These are phyloP conservation scores for Coilia nasus DNA, from an alignment of 2,797 vertebrate species.

Conservation along the genomic window DNA sequence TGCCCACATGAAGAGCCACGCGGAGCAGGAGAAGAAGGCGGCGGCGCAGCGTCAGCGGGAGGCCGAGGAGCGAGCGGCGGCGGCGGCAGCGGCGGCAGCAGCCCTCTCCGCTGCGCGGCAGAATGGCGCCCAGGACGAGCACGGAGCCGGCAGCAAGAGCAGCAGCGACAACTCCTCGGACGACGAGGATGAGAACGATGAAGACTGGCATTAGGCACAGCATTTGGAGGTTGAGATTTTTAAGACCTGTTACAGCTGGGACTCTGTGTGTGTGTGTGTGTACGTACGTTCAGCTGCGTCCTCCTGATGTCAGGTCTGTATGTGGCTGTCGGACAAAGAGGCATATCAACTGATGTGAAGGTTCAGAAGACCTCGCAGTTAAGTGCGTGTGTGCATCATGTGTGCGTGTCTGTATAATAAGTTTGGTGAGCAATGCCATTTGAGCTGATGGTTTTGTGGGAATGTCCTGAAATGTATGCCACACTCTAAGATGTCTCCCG, in stretches of 20 bases:
- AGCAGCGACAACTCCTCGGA: constrained; percentile 77
- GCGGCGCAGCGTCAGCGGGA: constrained; percentile 84
- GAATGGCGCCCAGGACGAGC: constrained; percentile 67
- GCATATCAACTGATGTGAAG: no score
- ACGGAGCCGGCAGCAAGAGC: constrained; percentile 62
- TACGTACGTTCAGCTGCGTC: background rate
- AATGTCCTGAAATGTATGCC: background rate
- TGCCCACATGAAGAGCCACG: constrained; percentile 98
- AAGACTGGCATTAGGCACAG: constrained; percentile 72
- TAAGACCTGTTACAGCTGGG: no score
- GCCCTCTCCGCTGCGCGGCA: constrained; percentile 69
- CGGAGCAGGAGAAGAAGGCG: constrained; percentile 97
- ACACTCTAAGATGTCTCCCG: background rate
- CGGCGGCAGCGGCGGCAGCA: constrained; percentile 57
- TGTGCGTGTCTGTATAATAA: no score
- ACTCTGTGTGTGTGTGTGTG: background rate
- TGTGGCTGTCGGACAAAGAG: background rate
- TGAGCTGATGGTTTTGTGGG: background rate
- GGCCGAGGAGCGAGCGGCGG: constrained; percentile 76
- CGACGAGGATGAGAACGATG: constrained; percentile 70
- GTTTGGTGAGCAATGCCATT: background rate
- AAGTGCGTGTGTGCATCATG: no score
- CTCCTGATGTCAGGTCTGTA: background rate
- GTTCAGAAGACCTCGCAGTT: no score
- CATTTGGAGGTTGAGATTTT: no score